A percentile compares a stretch with the other conserved stretches of the same genome.
Evolutionary conservation across 2,113 vertebrate genomes (phyloP).

Genomic region (Brevimyrus niger): DNA sequence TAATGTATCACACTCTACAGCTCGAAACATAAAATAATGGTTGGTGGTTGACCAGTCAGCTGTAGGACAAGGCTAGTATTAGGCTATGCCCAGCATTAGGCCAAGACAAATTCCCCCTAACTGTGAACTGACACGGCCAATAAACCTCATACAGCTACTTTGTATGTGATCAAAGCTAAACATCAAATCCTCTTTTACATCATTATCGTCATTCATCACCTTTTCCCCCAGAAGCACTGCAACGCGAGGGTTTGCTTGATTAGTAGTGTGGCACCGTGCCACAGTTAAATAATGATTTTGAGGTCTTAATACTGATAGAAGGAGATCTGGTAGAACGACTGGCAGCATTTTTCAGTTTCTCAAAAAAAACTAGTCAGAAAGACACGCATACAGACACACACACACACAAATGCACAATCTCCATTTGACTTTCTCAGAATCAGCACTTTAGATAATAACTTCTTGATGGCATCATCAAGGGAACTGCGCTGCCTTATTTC

Average conservation of each 20-base stretch:
- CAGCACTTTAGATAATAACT: constrained; percentile 3
- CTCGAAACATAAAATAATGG: neutral
- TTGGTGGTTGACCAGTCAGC: neutral
- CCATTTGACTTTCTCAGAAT: constrained; percentile 2
- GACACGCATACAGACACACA: neutral
- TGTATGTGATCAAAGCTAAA: neutral
- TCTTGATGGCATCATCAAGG: neutral
- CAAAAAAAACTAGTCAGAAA: neutral
- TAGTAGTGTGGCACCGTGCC: neutral
- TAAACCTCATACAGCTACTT: neutral
- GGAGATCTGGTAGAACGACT: neutral
- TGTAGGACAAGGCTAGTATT: neutral
- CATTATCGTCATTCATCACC: neutral
- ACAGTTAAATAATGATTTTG: neutral
- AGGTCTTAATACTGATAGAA: neutral
- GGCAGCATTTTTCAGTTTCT: neutral
- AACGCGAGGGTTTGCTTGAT: neutral
- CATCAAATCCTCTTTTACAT: neutral
- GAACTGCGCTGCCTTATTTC: neutral
- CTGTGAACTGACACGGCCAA: neutral
- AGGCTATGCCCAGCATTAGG: neutral
- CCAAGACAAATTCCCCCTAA: neutral
- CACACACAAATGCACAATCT: neutral
- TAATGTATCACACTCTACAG: neutral
- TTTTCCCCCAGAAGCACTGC: neutral